phyloP scores from a whole-genome alignment of 53 echinoderm and acorn worm genomes.

The Luidia sarsii region DNA sequence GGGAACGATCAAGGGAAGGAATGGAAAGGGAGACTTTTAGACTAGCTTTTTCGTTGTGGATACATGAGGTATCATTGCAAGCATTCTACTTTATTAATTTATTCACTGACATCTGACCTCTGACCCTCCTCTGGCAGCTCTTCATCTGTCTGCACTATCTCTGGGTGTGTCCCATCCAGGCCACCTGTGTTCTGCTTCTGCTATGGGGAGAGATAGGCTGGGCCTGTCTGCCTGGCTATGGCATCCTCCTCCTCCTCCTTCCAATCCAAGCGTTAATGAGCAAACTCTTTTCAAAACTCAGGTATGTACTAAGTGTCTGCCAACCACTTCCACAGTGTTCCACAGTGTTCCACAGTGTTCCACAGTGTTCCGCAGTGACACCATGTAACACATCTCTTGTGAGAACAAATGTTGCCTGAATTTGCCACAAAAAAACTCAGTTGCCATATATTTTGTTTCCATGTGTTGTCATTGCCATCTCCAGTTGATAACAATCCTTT shows the following conservation, averaged over 20 bases:
- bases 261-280: constrained; percentile 76
- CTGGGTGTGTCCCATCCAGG: constrained; percentile 87
- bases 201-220: constrained; percentile 55
- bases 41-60: too few relatives aligned
- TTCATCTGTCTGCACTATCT: constrained; percentile 81
- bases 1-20: constrained; percentile 8
- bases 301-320: constrained; percentile 47
- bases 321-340: background rate
- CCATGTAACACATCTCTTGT: background rate
- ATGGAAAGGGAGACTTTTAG: too few relatives aligned
- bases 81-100: too few relatives aligned
- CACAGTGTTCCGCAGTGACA: background rate
- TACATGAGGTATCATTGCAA: too few relatives aligned
- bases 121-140: too few relatives aligned
- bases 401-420: background rate
- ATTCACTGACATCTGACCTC: too few relatives aligned
- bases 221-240: constrained; percentile 72
- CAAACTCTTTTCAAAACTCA: constrained; percentile 67
- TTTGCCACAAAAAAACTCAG: too few relatives aligned
- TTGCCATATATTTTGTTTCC: too few relatives aligned
- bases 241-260: constrained; percentile 67
- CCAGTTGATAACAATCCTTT: too few relatives aligned
- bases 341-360: background rate
- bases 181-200: constrained; percentile 2
- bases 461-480: too few relatives aligned